Evolutionary conservation across 2,888 invertebrate genomes (phyloP).

Genomic region (Drosophila limbata): DNA sequence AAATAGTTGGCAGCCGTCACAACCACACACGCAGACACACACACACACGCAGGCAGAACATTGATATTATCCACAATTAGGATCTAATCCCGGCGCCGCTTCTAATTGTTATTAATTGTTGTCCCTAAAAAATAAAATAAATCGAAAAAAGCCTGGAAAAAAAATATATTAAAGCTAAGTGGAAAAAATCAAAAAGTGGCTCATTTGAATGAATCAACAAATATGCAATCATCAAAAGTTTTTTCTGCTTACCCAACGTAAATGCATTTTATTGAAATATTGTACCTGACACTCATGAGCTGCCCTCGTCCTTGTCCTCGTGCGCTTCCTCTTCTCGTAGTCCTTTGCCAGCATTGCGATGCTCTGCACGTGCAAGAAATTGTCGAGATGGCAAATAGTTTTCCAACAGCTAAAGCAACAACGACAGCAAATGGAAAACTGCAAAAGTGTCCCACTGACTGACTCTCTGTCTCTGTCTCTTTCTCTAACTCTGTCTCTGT

Average conservation of each 20-base stretch:
- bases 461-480: slow-evolving; percentile 44
- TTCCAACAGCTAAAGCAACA: slow-evolving; percentile 67
- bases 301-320: not conserved
- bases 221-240: slow-evolving; percentile 75
- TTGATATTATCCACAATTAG: slow-evolving; percentile 70
- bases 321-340: not conserved
- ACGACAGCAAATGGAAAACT: slow-evolving; percentile 73
- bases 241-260: slow-evolving; percentile 38
- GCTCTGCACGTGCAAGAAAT: slow-evolving; percentile 78
- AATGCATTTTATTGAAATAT: slow-evolving; percentile 79
- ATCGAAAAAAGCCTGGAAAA: slow-evolving; percentile 11
- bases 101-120: slow-evolving; percentile 75
- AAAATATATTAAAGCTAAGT: slow-evolving; percentile 5
- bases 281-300: slow-evolving; percentile 61
- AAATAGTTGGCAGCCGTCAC: slow-evolving; percentile 43
- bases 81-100: slow-evolving; percentile 57
- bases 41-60: slow-evolving; percentile 16
- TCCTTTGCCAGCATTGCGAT: slow-evolving; percentile 53
- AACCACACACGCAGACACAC: slow-evolving; percentile 11
- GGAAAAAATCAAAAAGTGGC: slow-evolving; percentile 3
- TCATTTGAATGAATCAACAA: slow-evolving; percentile 59
- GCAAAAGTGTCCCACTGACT: slow-evolving; percentile 72
- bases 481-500: slow-evolving; percentile 33
- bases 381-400: slow-evolving; percentile 81
- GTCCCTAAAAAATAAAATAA: slow-evolving; percentile 35